Evolutionary conservation across 2,797 vertebrate species (phyloP), one percentile per base, ranked within the genome.

Genomic region (Allobates femoralis): DNA sequence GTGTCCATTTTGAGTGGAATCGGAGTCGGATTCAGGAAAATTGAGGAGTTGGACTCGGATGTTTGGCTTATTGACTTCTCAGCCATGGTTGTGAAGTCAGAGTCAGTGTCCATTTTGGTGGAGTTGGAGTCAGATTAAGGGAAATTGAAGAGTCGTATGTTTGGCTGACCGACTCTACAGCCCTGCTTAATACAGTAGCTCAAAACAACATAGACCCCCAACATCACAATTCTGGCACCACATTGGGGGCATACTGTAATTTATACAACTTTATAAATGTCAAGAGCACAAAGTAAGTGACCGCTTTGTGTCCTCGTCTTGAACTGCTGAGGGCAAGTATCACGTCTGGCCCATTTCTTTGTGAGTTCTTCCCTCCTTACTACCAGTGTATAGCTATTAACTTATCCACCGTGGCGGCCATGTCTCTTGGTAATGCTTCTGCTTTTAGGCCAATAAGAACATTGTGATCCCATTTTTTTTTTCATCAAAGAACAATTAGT

Each of bases 371-470:
- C 15, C 58, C 11, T 16, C 58, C 53, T 79, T 53, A 30, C 66
- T 89, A 89, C 79, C 90, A 80, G 34, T 60, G 85, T 88, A 71
- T 83, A 76, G 21, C 50, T 75, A 83, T 74, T 83, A 83, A 75
- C 69, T 75, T 79, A 79, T 79, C 69, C 34, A 16, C 88, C 78
- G 15, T 85, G 79, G 89, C 76, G 62, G 88, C 50, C 90, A 37
- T 79, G 90, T 92, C 91, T 93, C 89, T 86, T 91, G 89, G 90
- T 92, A 90, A 88, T 88, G 89, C 41, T 90, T 91, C 89, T 84
- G 89, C 86, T 92, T 93, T 92, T 89, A 91, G 91, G 91, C 84
- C 90, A 89, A 66, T 90, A 89, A 92, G 92, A 90, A 92, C 92
- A 90, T 86, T 58, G 81, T 91, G 91, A 91, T 93, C 91, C 91